Evolutionary conservation across 2,113 vertebrate genomes (phyloP).

Genomic region (Axis porcinus): DNA sequence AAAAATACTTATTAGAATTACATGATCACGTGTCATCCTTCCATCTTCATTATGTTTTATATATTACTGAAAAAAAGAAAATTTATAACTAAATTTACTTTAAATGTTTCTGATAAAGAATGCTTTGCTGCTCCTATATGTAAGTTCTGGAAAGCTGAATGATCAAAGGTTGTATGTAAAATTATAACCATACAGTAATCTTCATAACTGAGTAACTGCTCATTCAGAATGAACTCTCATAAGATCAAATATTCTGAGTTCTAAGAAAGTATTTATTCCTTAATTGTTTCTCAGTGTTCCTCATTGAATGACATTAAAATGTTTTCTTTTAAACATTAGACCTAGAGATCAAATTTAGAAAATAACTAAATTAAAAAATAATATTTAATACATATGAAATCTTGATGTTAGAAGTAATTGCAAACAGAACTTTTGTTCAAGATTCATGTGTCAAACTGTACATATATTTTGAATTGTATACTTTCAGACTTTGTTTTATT

Average conservation of each 20-base stretch:
- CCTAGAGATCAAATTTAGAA: conserved; percentile 38
- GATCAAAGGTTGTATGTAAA: neutral
- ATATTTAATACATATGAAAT: neutral
- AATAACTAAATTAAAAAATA: neutral
- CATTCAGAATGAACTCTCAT: conserved; percentile 53
- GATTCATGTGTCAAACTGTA: neutral
- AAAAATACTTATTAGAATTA: neutral
- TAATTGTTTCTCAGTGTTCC: conserved; percentile 59
- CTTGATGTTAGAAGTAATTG: neutral
- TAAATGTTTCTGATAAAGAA: conserved; percentile 62
- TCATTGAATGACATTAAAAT: conserved; percentile 61
- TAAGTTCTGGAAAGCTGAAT: conserved; percentile 43
- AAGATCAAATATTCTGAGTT: conserved; percentile 52
- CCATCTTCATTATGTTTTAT: neutral
- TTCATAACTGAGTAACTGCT: conserved; percentile 61
- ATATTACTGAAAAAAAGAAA: conserved; percentile 14
- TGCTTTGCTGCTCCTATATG: conserved; percentile 57
- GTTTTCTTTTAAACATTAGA: conserved; percentile 54
- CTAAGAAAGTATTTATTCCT: conserved; percentile 70
- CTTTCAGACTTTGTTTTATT: neutral
- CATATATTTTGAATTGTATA: neutral
- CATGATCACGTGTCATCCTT: neutral
- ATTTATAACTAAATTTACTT: conserved; percentile 58
- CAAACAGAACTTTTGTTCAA: neutral
- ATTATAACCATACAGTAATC: neutral